Evolutionary conservation across 2,113 vertebrate genomes (phyloP).

Genomic region (Ammospiza caudacuta): DNA sequence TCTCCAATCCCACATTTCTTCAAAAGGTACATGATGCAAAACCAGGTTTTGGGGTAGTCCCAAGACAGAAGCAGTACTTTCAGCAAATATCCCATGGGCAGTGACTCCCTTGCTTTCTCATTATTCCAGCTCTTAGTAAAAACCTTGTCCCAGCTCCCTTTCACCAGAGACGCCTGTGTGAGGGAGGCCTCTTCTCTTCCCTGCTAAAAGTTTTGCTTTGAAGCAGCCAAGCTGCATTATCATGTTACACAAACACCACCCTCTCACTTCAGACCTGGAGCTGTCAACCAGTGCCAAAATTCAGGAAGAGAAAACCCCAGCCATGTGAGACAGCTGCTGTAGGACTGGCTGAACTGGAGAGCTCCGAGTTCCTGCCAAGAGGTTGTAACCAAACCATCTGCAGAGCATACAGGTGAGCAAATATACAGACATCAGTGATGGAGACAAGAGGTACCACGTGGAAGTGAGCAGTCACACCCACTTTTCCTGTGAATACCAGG

Average conservation of each 20-base stretch:
- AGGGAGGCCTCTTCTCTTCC: not conserved
- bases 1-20: not conserved
- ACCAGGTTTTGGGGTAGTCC: not conserved
- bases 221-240: not conserved
- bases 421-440: not conserved
- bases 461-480: not conserved
- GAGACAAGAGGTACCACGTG: not conserved
- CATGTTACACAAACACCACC: not conserved
- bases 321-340: not conserved
- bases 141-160: not conserved
- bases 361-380: not conserved
- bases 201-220: not conserved
- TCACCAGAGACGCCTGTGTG: not conserved
- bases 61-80: not conserved
- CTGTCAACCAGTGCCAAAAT: not conserved
- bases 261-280: not conserved
- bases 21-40: not conserved
- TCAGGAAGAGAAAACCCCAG: not conserved
- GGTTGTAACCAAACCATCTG: accelerated
- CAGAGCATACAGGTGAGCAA: not conserved
- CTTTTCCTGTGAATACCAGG: not conserved
- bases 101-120: not conserved
- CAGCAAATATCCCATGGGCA: not conserved
- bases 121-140: not conserved
- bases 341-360: not conserved